phyloP scores from a whole-genome alignment of 2,797 vertebrate species.

The Lagodon rhomboides region DNA sequence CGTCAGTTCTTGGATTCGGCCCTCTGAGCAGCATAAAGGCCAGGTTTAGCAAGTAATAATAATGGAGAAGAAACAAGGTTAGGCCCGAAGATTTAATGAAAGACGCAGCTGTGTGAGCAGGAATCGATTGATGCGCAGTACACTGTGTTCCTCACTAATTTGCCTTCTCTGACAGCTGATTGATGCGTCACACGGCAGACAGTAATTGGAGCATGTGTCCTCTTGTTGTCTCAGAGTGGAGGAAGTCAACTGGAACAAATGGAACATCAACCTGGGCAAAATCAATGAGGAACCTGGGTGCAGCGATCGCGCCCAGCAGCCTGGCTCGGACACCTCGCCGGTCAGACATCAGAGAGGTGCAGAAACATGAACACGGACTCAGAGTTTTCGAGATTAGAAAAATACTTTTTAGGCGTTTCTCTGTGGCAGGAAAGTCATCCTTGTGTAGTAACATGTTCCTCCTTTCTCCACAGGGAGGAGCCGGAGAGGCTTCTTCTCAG shows the following conservation, averaged over 20 bases:
- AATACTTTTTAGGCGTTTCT: slow-evolving; percentile 2
- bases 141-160: slow-evolving; percentile 52
- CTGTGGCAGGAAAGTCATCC: neutral
- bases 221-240: slow-evolving; percentile 89
- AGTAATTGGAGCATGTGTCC: slow-evolving; percentile 75
- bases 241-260: slow-evolving; percentile 98
- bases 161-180: slow-evolving; percentile 61
- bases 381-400: neutral
- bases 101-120: slow-evolving; percentile 41
- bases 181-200: slow-evolving; percentile 65
- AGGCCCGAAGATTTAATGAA: slow-evolving; percentile 20
- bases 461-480: slow-evolving; percentile 79
- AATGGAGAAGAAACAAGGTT: slow-evolving; percentile 19
- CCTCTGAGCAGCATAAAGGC: neutral
- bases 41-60: slow-evolving; percentile 11
- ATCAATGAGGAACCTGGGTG: slow-evolving; percentile 94
- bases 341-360: slow-evolving; percentile 48
- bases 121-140: slow-evolving; percentile 39
- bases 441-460: slow-evolving; percentile 14
- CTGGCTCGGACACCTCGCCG: neutral
- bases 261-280: slow-evolving; percentile 93
- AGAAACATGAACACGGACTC: neutral
- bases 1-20: neutral
- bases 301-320: slow-evolving; percentile 17
- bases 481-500: slow-evolving; percentile 67